Conservation (phyloP, 2,888 invertebrate genomes). For the Drosophila koepferae region DNA sequence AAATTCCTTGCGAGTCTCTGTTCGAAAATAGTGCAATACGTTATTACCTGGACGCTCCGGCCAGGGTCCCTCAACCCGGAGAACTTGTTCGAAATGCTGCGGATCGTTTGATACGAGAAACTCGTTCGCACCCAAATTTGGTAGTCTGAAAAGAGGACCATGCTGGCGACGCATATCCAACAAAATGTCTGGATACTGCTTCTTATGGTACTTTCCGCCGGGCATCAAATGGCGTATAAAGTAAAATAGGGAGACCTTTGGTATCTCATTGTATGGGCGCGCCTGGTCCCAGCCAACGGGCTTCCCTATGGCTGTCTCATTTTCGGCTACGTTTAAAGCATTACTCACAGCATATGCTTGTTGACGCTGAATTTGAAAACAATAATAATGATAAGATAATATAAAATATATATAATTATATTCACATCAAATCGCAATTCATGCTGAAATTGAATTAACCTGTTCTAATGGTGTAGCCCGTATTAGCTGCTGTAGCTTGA, state of each 20-base stretch:
- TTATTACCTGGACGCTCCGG: slow-evolving; percentile 84
- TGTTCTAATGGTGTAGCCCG: slow-evolving; percentile 38
- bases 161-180: slow-evolving; percentile 56
- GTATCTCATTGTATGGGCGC: slow-evolving; percentile 65
- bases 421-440: background rate
- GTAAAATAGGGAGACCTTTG: slow-evolving; percentile 48
- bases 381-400: background rate
- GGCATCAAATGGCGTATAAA: slow-evolving; percentile 56
- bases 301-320: background rate
- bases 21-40: slow-evolving; percentile 84
- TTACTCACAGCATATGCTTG: slow-evolving; percentile 45
- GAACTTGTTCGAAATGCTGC: slow-evolving; percentile 85
- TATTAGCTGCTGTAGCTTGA: slow-evolving; percentile 24
- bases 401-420: background rate
- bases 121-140: slow-evolving; percentile 73
- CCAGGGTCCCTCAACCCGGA: slow-evolving; percentile 85
- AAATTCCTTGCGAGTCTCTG: slow-evolving; percentile 55
- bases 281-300: slow-evolving; percentile 69
- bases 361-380: slow-evolving; percentile 41
- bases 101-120: slow-evolving; percentile 86
- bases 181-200: slow-evolving; percentile 53
- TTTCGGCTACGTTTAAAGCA: slow-evolving; percentile 11
- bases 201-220: slow-evolving; percentile 68
- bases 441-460: slow-evolving; percentile 29
- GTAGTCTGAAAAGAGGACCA: slow-evolving; percentile 84